Evolutionary conservation across 2,888 invertebrate genomes (phyloP).

Genomic region (Clivina fossor): DNA sequence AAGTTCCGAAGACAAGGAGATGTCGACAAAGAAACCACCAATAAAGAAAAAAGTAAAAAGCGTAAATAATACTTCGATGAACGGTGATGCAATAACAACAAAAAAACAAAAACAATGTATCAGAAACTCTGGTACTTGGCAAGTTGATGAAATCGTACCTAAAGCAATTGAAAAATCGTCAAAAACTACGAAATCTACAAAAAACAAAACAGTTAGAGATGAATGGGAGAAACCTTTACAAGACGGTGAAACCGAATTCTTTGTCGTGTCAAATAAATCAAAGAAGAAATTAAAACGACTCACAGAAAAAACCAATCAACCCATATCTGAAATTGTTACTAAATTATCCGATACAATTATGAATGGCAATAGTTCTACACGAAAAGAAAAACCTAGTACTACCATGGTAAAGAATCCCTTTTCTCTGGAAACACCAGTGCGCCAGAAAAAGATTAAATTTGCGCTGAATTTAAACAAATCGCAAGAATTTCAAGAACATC

Average conservation of each 20-base stretch:
- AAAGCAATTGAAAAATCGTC: slow-evolving; percentile 4
- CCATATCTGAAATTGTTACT: slow-evolving; percentile 37
- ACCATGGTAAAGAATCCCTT: slow-evolving; percentile 44
- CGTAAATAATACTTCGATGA: background rate
- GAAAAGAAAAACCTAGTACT: slow-evolving; percentile 35
- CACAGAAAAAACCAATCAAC: slow-evolving; percentile 22
- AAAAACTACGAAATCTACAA: background rate
- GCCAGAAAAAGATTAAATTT: slow-evolving; percentile 72
- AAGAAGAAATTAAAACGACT: slow-evolving; percentile 29
- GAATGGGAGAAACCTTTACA: slow-evolving; percentile 52
- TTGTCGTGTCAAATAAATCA: slow-evolving; percentile 46
- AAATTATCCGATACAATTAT: slow-evolving; percentile 28
- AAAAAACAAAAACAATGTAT: slow-evolving; percentile 43
- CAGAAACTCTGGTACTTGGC: slow-evolving; percentile 50
- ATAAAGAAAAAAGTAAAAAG: slow-evolving; percentile 13
- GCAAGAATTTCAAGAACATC: slow-evolving; percentile 74
- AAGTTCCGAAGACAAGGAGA: background rate
- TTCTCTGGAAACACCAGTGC: slow-evolving; percentile 37
- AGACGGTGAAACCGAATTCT: slow-evolving; percentile 52
- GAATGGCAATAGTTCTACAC: slow-evolving; percentile 15
- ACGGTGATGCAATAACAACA: slow-evolving; percentile 4
- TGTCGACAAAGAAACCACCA: slow-evolving; percentile 14
- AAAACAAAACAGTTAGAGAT: background rate
- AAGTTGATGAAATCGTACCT: slow-evolving; percentile 41
- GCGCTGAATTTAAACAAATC: slow-evolving; percentile 68